Base-by-base conservation (phyloP, 2,113 vertebrate species). In the Kryptolebias marmoratus region DNA sequence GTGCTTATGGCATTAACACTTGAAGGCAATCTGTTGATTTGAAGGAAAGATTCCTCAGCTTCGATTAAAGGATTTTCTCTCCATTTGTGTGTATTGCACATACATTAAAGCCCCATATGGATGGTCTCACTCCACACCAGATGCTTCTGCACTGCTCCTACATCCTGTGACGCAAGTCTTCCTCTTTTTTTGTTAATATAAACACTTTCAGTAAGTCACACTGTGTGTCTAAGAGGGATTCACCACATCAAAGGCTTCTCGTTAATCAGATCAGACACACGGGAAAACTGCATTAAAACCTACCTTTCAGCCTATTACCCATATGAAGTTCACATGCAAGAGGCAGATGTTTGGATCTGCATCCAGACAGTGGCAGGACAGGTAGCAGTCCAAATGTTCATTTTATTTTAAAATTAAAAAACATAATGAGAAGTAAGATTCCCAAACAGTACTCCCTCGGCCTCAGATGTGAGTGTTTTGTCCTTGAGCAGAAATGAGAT, bases 221-320 rank as follows among this genome's bases (percentile, higher is more conserved):
- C 64, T 53, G 9, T 27, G 39, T 28, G 22, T 49, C n/a, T 64
- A 50, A 67, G 27, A 42, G 44, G 78, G 75, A 90, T 52, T 88
- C 78, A 79, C 69, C 69, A 55, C 54, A 60, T 63, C 75, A 73
- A 86, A 83, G 79, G 52, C 48, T 68, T 61, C 15, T 71, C 44
- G 31, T 8, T 71, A 42, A 81, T 59, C 28, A 27, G 31, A 13
- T 52, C 12, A 49, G 44, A 57, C 47, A 32, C 13, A 66, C 75
- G 44, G 50, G 50, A 55, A 63, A 74, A 47, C 18, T 32, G 11
- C 49, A 80, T 79, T 6, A 42, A 71, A 68, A n/a, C 48, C 22
- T 18, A 13, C 28, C 14, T 62, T 42, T 57, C 18, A 49, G 22
- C 2, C 12, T 0, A 22, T 31, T 2, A 1, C 48, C 32, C 45